Evolutionary conservation across 2,113 vertebrate species (phyloP).

Genomic region (Microcebus griseorufus): DNA sequence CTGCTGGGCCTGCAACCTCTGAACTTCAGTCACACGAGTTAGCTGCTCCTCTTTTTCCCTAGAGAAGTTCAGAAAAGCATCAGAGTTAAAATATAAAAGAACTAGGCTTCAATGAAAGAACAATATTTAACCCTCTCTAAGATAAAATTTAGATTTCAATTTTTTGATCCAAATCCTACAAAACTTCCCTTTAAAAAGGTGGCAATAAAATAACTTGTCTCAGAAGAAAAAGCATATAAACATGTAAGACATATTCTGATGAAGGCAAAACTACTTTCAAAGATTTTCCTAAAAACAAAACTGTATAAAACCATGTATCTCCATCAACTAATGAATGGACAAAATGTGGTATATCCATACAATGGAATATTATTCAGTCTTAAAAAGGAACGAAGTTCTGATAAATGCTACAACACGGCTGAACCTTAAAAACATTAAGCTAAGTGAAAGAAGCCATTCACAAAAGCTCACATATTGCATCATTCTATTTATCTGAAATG

Average conservation of each 20-base stretch:
- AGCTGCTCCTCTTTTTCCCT: constrained; percentile 95
- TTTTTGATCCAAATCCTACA: constrained; percentile 76
- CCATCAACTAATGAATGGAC: not conserved
- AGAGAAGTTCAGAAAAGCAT: constrained; percentile 82
- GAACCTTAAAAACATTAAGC: not conserved
- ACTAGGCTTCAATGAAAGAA: constrained; percentile 73
- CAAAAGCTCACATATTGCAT: not conserved
- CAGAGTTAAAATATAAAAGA: constrained; percentile 82
- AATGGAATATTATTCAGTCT: not conserved
- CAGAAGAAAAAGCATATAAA: not conserved
- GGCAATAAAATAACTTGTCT: constrained; percentile 44
- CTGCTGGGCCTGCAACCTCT: constrained; percentile 93
- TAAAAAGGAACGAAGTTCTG: not conserved
- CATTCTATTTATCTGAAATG: not conserved
- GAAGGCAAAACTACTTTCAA: not conserved
- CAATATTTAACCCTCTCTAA: constrained; percentile 79
- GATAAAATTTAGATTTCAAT: constrained; percentile 79
- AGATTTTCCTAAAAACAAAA: not conserved
- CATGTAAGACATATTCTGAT: not conserved
- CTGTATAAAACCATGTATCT: not conserved
- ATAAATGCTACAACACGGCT: not conserved
- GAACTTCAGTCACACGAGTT: constrained; percentile 88
- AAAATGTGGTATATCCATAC: not conserved
- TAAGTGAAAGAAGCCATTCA: not conserved
- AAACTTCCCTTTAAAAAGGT: constrained; percentile 76